Conservation (phyloP, 2,797 vertebrate genomes). For the Ceyx erithaca region DNA sequence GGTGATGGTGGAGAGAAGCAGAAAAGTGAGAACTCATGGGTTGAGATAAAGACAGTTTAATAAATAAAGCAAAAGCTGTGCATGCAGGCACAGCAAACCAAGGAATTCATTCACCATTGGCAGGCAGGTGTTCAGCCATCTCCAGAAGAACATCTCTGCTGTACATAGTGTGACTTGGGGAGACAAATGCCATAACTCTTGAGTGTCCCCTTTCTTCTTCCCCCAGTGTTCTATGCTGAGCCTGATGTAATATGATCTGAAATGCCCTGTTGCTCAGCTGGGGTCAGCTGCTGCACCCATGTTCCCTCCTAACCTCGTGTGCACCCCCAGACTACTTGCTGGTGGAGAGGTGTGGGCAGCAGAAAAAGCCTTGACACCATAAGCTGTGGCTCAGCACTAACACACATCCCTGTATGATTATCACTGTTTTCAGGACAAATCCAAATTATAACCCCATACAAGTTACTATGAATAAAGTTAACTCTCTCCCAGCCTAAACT, state of each 20-base stretch:
- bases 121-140: background rate
- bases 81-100: background rate
- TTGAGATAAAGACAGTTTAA: background rate
- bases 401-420: background rate
- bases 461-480: background rate
- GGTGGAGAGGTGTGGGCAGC: background rate
- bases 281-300: background rate
- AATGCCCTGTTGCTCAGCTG: too few species aligned
- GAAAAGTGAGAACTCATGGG: background rate
- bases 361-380: background rate
- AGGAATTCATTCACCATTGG: background rate
- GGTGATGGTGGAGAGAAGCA: background rate
- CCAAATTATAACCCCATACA: background rate
- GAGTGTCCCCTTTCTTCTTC: background rate
- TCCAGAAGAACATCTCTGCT: background rate
- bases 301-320: background rate
- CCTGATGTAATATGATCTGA: too few species aligned
- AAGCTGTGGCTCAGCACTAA: background rate
- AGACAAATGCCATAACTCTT: background rate
- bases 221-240: background rate
- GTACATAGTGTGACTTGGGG: background rate
- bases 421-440: background rate
- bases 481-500: background rate
- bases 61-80: background rate
- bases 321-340: background rate